Evolutionary conservation across 2,797 vertebrate genomes (phyloP), one percentile per base, ranked within the genome.

Genomic region (Trachops cirrhosus): DNA sequence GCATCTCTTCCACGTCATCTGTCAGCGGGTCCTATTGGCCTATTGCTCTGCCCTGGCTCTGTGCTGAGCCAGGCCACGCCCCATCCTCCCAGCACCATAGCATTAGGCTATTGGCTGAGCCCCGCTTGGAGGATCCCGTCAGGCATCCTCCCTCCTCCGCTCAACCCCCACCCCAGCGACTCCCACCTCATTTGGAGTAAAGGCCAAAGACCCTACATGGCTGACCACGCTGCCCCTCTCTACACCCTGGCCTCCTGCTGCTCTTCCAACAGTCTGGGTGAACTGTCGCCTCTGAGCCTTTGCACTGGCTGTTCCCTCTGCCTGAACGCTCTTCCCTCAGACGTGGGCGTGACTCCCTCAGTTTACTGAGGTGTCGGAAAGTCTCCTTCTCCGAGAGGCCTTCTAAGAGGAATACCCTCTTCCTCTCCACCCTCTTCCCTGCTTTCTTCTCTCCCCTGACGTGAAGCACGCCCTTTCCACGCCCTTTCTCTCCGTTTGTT

Each of bases 281-380:
- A 39, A n/a, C 41, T 29, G 6, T 37, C 14, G 79, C 74, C 78
- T 22, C 94, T 50, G 86, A 86, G 29, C 68, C 62, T 96, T 89
- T 86, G 82, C 71, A n/a, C 62, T 6, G 48, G 62, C 73, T 73
- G 14, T 54, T 71, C 62, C 37, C 34, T 34, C 34, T 68, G 50
- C 74, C 14, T 7, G 8, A 37, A 86, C 85, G 59, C 59, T 80
- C 29, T 95, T 52, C 19, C 34, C 67, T 18, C 22, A 5, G 73
- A 26, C 0, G 14, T 11, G n/a, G n/a, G 48, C 24, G 26, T 2
- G 34, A 52, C 32, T 71, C 41, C 29, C 80, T 87, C n/a, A 46
- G 29, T 21, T 46, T 74, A 16, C 9, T 32, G 74, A 84, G 26
- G 59, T 54, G 74, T 95, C 88, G 64, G 73, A 67, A 70, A 12